Evolutionary conservation across 2,797 vertebrate genomes (phyloP), one percentile per base, ranked within the genome.

Genomic region (Rhinella marina): DNA sequence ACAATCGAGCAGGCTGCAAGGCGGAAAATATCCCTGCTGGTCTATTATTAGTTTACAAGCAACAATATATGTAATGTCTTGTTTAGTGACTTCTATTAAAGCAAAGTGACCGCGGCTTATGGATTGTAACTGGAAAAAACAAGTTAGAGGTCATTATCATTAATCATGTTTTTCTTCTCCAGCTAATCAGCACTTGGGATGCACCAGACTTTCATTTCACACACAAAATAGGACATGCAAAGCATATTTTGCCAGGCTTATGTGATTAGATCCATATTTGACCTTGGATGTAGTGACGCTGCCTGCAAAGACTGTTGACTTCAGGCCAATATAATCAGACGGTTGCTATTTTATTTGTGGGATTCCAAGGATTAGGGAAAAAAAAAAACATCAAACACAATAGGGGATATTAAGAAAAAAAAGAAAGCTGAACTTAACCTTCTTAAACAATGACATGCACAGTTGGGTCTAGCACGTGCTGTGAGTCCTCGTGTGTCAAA

Each of bases 351-450:
- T 88, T 84, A 88, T 85, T 85, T 84, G 68, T 75, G 83, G 82
- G 77, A 88, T 85, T 88, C 83, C 83, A 88, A 85, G 82, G 83
- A 88, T 84, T 88, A 88, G 57, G 66, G 48, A 59, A 75, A 88
- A 81, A 88, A 81, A 62, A 84, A 82, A 88, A 88, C 81, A 88
- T 81, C 75, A 12, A 32, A 84, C 64, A 81, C 87, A 88, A 88
- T 61, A 75, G 87, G 82, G 68, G 82, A 85, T 81, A 73, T 75
- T 23, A 72, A 77, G 70, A 79, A 86, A 72, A 76, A 54, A 52
- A 81, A 64, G 59, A 23, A 81, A 73, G 21, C 32, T 81, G 66
- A 84, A 57, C 73, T 59, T 81, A 85, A 85, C 76, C 66, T 81
- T 68, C 82, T 84, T 84, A 84, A 62, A 19, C 48, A 88, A 16